phyloP scores from a whole-genome alignment of 1,140 invertebrate species.

The Atta texana region DNA sequence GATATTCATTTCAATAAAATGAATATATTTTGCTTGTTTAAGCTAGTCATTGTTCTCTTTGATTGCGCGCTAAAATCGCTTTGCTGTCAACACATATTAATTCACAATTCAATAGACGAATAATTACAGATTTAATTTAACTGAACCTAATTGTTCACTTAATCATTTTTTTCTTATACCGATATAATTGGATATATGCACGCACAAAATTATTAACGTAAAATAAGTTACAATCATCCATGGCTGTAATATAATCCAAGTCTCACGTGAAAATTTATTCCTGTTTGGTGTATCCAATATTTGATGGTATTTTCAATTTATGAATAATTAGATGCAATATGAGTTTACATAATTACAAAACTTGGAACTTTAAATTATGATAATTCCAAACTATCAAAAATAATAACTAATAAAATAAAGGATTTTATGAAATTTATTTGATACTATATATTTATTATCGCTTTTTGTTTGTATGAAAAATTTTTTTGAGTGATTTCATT shows the following conservation, averaged over 20 bases:
- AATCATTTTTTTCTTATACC: background rate
- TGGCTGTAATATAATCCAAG: slow-evolving; percentile 12
- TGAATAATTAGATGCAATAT: slow-evolving; percentile 14
- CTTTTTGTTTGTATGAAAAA: background rate
- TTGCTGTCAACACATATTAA: slow-evolving; percentile 31
- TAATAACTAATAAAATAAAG: background rate
- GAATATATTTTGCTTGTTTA: slow-evolving; percentile 45
- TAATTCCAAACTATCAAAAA: background rate
- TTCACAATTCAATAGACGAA: slow-evolving; percentile 1
- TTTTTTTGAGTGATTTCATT: background rate
- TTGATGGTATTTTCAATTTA: slow-evolving; percentile 25
- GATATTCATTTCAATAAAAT: slow-evolving; percentile 57
- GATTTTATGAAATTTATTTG: background rate
- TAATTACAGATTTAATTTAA: slow-evolving; percentile 27
- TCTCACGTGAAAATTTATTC: slow-evolving; percentile 9
- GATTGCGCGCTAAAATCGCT: background rate
- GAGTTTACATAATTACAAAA: slow-evolving; percentile 29
- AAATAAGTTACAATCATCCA: slow-evolving; percentile 7
- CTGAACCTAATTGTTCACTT: background rate
- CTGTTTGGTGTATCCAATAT: background rate
- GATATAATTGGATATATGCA: background rate
- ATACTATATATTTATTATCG: background rate
- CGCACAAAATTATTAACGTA: slow-evolving; percentile 2
- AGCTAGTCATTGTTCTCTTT: slow-evolving; percentile 61
- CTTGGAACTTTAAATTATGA: background rate